phyloP scores from a whole-genome alignment of 1,140 invertebrate genomes.

The Rhynchophorus ferrugineus region DNA sequence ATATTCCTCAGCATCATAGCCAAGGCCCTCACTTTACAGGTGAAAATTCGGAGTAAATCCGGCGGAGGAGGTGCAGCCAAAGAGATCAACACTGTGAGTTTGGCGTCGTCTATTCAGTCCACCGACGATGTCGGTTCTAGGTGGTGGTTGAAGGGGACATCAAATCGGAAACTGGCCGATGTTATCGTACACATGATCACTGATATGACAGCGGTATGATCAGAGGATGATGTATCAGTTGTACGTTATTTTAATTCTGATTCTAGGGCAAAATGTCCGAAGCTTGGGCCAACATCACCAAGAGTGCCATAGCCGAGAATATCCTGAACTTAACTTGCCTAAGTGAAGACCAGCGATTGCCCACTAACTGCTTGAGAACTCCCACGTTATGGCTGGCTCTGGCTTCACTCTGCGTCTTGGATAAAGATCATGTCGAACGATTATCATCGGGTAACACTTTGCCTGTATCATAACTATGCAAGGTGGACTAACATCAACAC shows the following conservation, averaged over 20 bases:
- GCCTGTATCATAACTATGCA: too few relatives aligned
- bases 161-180: constrained; percentile 76
- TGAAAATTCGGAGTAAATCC: constrained; percentile 64
- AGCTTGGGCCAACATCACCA: constrained; percentile 79
- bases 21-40: constrained; percentile 79
- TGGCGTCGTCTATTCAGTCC: constrained; percentile 52
- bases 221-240: not conserved
- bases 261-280: constrained; percentile 78
- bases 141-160: constrained; percentile 83
- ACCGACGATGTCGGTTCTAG: constrained; percentile 50
- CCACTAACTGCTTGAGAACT: constrained; percentile 68
- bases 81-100: constrained; percentile 52
- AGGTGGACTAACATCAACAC: not conserved
- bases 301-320: constrained; percentile 85
- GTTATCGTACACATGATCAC: constrained; percentile 80
- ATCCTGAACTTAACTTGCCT: constrained; percentile 80
- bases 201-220: constrained; percentile 83
- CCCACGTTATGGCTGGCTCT: constrained; percentile 88
- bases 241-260: constrained; percentile 6
- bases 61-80: constrained; percentile 48
- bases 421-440: constrained; percentile 84
- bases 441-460: constrained; percentile 36
- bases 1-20: constrained; percentile 81
- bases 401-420: constrained; percentile 86
- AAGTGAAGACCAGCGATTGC: constrained; percentile 63